Base-by-base conservation (phyloP, 1,140 invertebrate species). In the Glomeris maerens region DNA sequence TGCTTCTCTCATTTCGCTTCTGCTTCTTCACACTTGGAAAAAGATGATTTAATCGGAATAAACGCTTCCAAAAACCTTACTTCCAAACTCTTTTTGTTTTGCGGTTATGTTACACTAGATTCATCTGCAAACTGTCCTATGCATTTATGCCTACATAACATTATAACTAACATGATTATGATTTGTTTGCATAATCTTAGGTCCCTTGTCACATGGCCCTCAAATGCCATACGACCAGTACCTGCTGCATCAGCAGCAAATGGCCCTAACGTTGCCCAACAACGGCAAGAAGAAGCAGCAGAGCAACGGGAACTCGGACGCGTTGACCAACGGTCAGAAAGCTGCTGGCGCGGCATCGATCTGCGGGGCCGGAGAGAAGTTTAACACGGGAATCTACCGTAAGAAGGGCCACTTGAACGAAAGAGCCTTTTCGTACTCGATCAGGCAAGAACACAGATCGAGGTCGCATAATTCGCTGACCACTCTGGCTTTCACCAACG, bases 321-420 rank as follows among this genome's bases (percentile, higher is more conserved):
- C 14, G n/a, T n/a, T n/a, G n/a, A n/a, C n/a, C n/a, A n/a, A n/a
- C 5, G 17, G 25, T 25, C 13, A 23, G 13, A 52, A 42, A 25
- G 40, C 14, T 21, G 25, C 17, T 4, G 39, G 22, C 4, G 28
- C 52, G 45, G n/a, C 23, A 22, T 27, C 14, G 27, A 31, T 17
- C 26, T 36, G 3, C 13, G 49, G 50, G 5, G 62, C 59, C 7
- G 84, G 84, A 40, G 86, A 84, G 13, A 76, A 81, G 4, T 87
- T 84, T 28, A 84, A 83, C 29, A 88, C 86, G 0, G 83, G 83
- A 7, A 86, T 88, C 51, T 91, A 93, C 63, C 73, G 83, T 44
- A 80, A 87, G 60, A 89, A 91, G 60, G 88, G 88, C 1, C 88
- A 93, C 62, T 66, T 94, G 47, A 94, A 94, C 64, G 89, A 94